Base-by-base conservation (phyloP, 2,888 invertebrate species). In the Agelastica alni region DNA sequence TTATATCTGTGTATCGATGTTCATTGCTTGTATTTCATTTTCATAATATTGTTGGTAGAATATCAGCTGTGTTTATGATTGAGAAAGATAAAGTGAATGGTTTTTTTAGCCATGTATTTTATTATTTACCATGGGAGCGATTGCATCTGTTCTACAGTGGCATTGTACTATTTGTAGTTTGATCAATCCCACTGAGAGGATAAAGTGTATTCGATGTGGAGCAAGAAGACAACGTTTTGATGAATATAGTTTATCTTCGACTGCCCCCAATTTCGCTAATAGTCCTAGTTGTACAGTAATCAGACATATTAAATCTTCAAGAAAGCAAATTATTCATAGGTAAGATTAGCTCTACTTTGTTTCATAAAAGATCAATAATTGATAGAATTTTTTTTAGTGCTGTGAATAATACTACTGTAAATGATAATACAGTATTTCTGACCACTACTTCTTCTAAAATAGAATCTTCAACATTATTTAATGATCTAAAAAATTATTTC, bases 141-240 rank as follows among this genome's bases (percentile, higher is more conserved):
- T 92, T 82, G 91, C 92, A 80, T 93, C 93, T 78, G 92, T 93
- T 81, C 85, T 93, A 78, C 93, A 93, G 83, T 93, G 92, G 92
- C 89, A 91, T 82, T 93, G 93, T 83, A 85, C 85, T 78, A 85
- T 86, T 79, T 93, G 93, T 82, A 86, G 88, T 80, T 85, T 89
- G 79, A 91, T 93, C 79, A 93, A 93, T 79, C 91, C 92, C 65
- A 91, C 91, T 62, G 92, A 93, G 80, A 86, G 87, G 78, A 81
- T 85, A 69, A 87, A 85, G 81, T 93, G 93, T 79, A 83, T 88
- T 81, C 86, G 89, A 83, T 93, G 92, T 81, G 90, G 89, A 68
- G 82, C 82, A 72, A 80, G 82, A 75, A 71, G 66, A 44, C 56
- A 67, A 55, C 64, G 64, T 64, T 67, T 72, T 69, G 73, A 73